A percentile compares a stretch with the other conserved stretches of the same genome.
Conservation (phyloP, 2,797 vertebrate genomes). For the Mus caroli region DNA sequence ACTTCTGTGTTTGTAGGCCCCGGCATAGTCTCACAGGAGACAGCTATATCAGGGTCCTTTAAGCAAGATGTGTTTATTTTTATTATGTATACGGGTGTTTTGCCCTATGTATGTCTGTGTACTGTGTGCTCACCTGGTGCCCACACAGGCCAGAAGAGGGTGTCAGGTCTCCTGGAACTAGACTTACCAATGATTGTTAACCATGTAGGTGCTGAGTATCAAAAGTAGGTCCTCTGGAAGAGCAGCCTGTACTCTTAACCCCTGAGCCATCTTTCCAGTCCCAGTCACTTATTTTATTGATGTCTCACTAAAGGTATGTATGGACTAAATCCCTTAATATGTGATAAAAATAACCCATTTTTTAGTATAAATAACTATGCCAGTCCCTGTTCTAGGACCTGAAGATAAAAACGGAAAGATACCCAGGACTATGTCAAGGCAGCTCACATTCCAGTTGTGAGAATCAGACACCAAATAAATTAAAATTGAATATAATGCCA, state of each 20-base stretch:
- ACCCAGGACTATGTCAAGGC: not conserved
- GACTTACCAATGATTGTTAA: not conserved
- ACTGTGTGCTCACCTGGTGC: not conserved
- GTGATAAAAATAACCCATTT: constrained; percentile 29
- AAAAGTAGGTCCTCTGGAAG: not conserved
- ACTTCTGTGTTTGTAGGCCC: too few relatives aligned
- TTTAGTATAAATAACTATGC: not conserved
- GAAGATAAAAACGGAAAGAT: not conserved
- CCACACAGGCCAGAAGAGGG: not conserved
- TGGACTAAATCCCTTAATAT: constrained; percentile 27
- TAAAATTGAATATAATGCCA: constrained; percentile 29
- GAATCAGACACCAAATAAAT: constrained; percentile 33
- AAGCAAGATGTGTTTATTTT: not conserved
- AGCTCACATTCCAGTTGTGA: constrained; percentile 50
- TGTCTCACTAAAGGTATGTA: constrained; percentile 3
- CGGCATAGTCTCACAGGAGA: too few relatives aligned
- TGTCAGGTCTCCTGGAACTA: not conserved
- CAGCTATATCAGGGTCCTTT: too few relatives aligned
- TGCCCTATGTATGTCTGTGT: not conserved
- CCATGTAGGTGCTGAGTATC: not conserved
- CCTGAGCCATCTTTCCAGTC: not conserved
- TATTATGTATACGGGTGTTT: not conserved
- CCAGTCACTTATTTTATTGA: constrained; percentile 17
- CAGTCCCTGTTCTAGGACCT: not conserved
- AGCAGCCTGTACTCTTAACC: not conserved